Evolutionary conservation across 1,140 invertebrate species (phyloP), one percentile per base, ranked within the genome.

Genomic region (Anadara kagoshimensis): DNA sequence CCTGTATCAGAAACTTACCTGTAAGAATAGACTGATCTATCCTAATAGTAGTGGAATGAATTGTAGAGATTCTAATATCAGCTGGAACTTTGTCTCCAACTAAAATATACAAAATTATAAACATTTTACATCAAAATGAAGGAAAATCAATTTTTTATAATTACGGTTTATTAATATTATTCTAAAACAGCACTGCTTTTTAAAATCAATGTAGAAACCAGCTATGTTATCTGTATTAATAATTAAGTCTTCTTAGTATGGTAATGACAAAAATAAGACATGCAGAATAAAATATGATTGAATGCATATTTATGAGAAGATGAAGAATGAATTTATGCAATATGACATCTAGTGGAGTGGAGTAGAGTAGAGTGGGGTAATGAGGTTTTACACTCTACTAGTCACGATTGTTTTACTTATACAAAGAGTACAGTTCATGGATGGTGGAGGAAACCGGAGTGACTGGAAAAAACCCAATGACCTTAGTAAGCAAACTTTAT

Each of bases 11-110:
- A 18, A 20, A 72, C 78, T 76, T 75, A 91, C 98, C 98, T 87
- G 98, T 99, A 84, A 99, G 91, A 91, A 99, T 99, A 68, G 98
- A 99, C 92, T 99, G 98, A 92, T 99, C 98, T 89, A 99, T 98
- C 90, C 98, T 94, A 69, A 99, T 92, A 54, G 98, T 99, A 47
- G 98, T 99, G 49, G 98, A 99, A 91, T 91, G 96, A 88, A 99
- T 98, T 90, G 98, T 98, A 76, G 94, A 94, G 45, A 99, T 92
- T 88, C 98, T 94, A 89, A 99, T 97, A 91, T 99, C 98, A 85
- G 98, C 98, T 57, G 98, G 98, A 87, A 99, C 98, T 90, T 99
- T 99, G 93, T 99, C 98, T 91, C 98, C 98, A 83, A 99, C 98
- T 90, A 94, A 93, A 90, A 88, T 65, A 41, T 41, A 73, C 78